These are phyloP conservation scores for Scolopax bukidnonensis DNA, from an alignment of 2,797 vertebrate species.

Conservation along the genomic window DNA sequence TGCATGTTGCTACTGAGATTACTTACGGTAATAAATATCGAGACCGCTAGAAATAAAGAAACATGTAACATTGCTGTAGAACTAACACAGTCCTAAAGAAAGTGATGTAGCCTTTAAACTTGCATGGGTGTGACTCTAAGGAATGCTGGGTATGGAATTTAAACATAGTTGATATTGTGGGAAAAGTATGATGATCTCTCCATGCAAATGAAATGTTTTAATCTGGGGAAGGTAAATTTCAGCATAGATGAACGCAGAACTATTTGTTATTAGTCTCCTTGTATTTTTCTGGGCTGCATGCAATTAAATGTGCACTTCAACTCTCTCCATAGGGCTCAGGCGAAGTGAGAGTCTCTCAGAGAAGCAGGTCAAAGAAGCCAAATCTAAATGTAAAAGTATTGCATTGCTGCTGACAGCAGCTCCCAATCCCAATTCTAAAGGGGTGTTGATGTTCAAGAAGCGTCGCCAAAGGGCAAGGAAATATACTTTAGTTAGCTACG, in stretches of 20 bases:
- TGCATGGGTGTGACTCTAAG: background rate
- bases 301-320: background rate
- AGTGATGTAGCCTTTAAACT: background rate
- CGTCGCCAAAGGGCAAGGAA: conserved; percentile 93
- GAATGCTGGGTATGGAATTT: conserved; percentile 18
- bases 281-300: background rate
- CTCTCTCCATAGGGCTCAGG: conserved; percentile 85
- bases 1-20: background rate
- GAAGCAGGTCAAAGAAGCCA: conserved; percentile 97
- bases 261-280: background rate
- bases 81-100: background rate
- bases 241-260: background rate
- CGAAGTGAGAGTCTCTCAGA: conserved; percentile 95
- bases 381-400: conserved; percentile 99
- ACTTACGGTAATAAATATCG: background rate
- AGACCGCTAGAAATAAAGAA: background rate
- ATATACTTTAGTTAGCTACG: conserved; percentile 98
- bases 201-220: background rate
- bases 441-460: conserved; percentile 99
- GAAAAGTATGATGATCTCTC: background rate
- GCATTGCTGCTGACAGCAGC: conserved; percentile 92
- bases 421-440: conserved; percentile 94
- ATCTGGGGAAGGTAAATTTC: background rate
- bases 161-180: background rate
- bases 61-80: background rate